A percentile compares a stretch with the other conserved stretches of the same genome.
These are phyloP conservation scores for Ptychochromis oligacanthus DNA, from an alignment of 2,113 vertebrate genomes.

Conservation along the genomic window DNA sequence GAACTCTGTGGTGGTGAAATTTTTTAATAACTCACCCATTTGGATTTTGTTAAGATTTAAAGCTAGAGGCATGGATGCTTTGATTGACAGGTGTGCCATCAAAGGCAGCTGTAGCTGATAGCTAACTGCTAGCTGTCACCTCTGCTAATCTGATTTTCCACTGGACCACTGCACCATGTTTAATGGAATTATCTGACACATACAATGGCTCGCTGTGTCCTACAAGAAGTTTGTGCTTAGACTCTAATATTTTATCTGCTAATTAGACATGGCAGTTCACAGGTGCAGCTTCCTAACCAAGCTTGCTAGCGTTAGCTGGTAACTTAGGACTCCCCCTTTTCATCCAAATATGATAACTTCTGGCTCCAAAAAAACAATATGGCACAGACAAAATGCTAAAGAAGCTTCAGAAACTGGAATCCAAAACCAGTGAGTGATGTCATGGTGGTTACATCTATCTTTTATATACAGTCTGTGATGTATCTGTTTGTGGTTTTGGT, in stretches of 20 bases:
- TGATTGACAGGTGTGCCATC: too few species aligned
- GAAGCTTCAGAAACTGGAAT: neutral
- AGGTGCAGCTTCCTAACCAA: neutral
- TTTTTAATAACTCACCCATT: too few species aligned
- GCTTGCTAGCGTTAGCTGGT: neutral
- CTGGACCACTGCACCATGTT: neutral
- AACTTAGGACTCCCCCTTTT: neutral
- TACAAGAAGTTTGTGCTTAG: too few species aligned
- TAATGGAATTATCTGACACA: neutral
- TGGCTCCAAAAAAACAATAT: neutral
- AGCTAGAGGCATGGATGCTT: too few species aligned
- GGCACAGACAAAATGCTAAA: neutral
- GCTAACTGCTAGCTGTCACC: neutral
- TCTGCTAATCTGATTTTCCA: neutral
- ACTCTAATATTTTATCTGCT: too few species aligned
- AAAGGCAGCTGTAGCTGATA: too few species aligned
- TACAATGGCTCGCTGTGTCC: too few species aligned
- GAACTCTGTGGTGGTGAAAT: too few species aligned
- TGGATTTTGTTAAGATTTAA: too few species aligned
- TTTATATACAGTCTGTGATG: neutral
- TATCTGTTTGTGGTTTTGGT: neutral
- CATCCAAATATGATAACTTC: neutral
- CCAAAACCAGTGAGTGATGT: neutral
- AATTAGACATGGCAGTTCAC: neutral
- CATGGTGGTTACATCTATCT: neutral